These are phyloP conservation scores for Electrona antarctica DNA, from an alignment of 2,113 vertebrate species.

Conservation along the genomic window DNA sequence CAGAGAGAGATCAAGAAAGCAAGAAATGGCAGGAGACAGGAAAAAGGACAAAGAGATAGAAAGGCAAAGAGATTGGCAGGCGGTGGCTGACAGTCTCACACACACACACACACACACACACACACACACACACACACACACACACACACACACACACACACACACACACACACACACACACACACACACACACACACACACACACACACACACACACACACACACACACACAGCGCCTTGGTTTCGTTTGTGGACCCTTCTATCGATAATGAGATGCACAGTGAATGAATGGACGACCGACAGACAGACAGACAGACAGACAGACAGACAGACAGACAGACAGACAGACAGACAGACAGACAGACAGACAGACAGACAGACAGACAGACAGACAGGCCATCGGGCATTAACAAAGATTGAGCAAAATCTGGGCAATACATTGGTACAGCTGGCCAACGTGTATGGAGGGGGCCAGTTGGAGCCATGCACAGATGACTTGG, in stretches of 20 bases:
- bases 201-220: constrained; percentile 8
- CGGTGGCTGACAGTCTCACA: constrained; percentile 9
- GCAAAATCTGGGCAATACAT: constrained; percentile 43
- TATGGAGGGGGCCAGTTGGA: constrained; percentile 61
- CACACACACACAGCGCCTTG: neutral
- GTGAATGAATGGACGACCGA: no score
- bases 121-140: neutral
- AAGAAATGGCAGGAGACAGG: neutral
- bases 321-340: constrained; percentile 13
- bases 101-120: constrained; percentile 12
- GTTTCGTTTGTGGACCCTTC: no score
- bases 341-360: constrained; percentile 25
- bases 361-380: constrained; percentile 1
- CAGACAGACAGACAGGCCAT: constrained; percentile 20
- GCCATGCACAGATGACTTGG: constrained; percentile 50
- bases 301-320: constrained; percentile 14
- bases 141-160: constrained; percentile 9
- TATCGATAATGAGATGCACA: no score
- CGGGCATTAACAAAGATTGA: neutral
- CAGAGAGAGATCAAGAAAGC: no score
- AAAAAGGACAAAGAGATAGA: neutral
- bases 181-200: constrained; percentile 4
- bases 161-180: constrained; percentile 12
- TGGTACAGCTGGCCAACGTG: constrained; percentile 55
- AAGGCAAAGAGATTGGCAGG: neutral